Base-by-base conservation (phyloP, 2,888 invertebrate species). In the Philaethria dido region DNA sequence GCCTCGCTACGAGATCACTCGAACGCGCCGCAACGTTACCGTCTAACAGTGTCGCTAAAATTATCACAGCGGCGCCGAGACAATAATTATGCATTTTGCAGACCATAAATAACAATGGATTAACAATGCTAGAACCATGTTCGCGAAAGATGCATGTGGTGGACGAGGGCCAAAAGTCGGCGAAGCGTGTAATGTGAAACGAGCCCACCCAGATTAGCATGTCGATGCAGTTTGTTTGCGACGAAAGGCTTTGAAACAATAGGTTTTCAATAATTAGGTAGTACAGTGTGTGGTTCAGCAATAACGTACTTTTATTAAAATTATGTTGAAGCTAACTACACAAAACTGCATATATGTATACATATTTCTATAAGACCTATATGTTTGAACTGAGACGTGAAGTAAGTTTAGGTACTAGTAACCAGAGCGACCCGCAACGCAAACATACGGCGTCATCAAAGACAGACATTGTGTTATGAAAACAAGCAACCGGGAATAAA, bases 391-490 rank as follows among this genome's bases (percentile, higher is more conserved):
- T 25, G 42, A 60, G 59, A 48, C 60, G 55, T 36, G 25, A 45
- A 66, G 39, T 52, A 69, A 64, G 61, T 69, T 64, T 57, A 42
- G 64, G 66, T 66, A 62, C 45, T 69, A 71, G 69, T 73, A 83
- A 80, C 77, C 75, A 78, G 75, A 81, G 84, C 80, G 84, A 79
- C 82, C 86, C 87, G 84, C 85, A 81, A 77, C 73, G 78, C 84
- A 88, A 88, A 90, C 86, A 87, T 77, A 81, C 81, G 78, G 75
- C 78, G 79, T 85, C 87, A 86, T 89, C 90, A 89, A 89, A 91
- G 87, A 88, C 89, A 88, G 86, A 86, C 88, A 85, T 79, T 82
- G 79, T 89, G 89, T 89, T 91, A 91, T 89, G 89, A 92, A 90
- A 92, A 92, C 91, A 92, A 88, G 85, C 87, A 86, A 79, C 86